phyloP scores from a whole-genome alignment of 2,113 vertebrate species.

The Anguilla rostrata region DNA sequence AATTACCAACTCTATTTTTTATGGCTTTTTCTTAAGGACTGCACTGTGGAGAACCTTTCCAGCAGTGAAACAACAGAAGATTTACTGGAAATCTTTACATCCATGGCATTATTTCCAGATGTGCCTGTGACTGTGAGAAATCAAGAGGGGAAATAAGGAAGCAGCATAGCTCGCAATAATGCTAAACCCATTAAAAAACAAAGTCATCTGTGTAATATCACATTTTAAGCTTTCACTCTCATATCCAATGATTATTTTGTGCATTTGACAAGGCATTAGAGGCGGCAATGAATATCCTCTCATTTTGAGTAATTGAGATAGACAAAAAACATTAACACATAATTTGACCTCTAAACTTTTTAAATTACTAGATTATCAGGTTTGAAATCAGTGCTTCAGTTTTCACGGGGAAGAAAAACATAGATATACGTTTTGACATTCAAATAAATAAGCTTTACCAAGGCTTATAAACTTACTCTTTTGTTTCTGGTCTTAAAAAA shows the following conservation, averaged over 20 bases:
- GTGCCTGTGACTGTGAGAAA: constrained; percentile 45
- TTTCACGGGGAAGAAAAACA: constrained; percentile 4
- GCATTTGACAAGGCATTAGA: not conserved
- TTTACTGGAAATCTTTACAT: constrained; percentile 56
- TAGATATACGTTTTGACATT: constrained; percentile 6
- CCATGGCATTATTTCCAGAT: constrained; percentile 72
- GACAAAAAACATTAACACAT: constrained; percentile 13
- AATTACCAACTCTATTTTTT: constrained; percentile 62
- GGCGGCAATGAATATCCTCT: not conserved
- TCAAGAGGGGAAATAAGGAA: constrained; percentile 15
- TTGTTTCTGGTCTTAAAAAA: not conserved
- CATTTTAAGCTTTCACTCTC: constrained; percentile 9
- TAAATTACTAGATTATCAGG: constrained; percentile 25
- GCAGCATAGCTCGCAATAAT: constrained; percentile 9
- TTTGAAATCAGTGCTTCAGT: not conserved
- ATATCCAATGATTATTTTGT: not conserved
- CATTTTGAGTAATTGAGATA: not conserved
- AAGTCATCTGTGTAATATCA: constrained; percentile 21
- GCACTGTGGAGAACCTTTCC: constrained; percentile 41
- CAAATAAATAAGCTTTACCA: not conserved
- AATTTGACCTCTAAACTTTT: constrained; percentile 25
- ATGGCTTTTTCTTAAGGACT: constrained; percentile 62
- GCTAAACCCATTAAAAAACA: constrained; percentile 14
- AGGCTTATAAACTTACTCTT: not conserved
- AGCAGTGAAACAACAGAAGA: constrained; percentile 61